These are phyloP conservation scores for Halichoerus grypus DNA, from an alignment of 2,113 vertebrate species.

Conservation along the genomic window DNA sequence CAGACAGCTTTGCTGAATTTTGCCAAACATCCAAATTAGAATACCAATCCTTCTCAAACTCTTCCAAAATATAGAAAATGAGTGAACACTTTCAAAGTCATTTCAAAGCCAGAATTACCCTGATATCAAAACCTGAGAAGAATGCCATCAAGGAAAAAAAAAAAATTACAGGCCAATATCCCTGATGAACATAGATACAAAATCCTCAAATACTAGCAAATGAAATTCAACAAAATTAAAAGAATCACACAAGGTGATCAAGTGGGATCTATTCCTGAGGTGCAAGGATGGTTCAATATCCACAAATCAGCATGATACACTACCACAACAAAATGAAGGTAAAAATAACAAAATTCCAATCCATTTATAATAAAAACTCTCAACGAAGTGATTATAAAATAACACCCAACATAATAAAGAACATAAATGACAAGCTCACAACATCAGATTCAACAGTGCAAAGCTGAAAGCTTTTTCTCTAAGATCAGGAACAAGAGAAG, in stretches of 20 bases:
- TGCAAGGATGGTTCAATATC: neutral
- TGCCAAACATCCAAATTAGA: neutral
- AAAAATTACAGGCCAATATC: neutral
- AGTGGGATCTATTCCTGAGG: neutral
- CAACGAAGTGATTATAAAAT: neutral
- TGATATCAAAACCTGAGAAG: neutral
- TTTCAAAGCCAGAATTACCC: neutral
- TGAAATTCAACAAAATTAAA: neutral
- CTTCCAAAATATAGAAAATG: neutral
- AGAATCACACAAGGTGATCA: neutral
- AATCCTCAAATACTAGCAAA: neutral
- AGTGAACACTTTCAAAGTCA: neutral
- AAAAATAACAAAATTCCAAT: neutral
- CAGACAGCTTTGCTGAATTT: neutral
- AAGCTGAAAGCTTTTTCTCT: neutral
- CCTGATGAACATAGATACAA: neutral
- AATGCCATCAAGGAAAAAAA: neutral
- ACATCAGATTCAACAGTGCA: neutral
- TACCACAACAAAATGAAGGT: neutral
- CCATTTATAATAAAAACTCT: neutral
- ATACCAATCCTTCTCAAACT: neutral
- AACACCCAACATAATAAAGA: neutral
- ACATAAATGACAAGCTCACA: neutral
- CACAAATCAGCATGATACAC: neutral
- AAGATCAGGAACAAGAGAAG: neutral